Conservation (phyloP, 1,140 invertebrate species). For the Notospermus geniculatus region DNA sequence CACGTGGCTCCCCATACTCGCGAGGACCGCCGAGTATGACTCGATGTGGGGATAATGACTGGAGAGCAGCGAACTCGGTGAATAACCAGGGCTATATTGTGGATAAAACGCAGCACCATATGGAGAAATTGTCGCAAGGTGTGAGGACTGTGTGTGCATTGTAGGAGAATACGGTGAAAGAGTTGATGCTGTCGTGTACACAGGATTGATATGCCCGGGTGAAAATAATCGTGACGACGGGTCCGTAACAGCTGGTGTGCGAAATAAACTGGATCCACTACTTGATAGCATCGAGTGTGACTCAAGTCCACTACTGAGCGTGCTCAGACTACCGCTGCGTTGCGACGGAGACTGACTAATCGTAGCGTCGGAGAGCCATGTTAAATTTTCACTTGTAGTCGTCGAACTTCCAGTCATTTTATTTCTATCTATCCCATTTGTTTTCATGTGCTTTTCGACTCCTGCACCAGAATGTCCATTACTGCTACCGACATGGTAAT, state of each 20-base stretch:
- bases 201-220: constrained; percentile 3
- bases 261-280: constrained; percentile 5
- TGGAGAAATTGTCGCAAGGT: background rate
- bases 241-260: constrained; percentile 2
- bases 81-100: constrained; percentile 3
- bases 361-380: constrained; percentile 10
- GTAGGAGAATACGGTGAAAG: background rate
- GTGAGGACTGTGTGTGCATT: constrained; percentile 10
- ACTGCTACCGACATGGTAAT: background rate
- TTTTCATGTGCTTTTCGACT: constrained; percentile 17
- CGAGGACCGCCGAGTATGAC: constrained; percentile 47
- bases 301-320: background rate
- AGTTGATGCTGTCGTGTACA: constrained; percentile 2
- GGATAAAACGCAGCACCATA: constrained; percentile 8
- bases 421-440: constrained; percentile 18
- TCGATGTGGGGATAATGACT: constrained; percentile 44
- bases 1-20: constrained; percentile 46
- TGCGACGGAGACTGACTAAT: constrained; percentile 8
- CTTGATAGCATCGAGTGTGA: background rate
- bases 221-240: constrained; percentile 6
- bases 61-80: constrained; percentile 12
- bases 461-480: constrained; percentile 1
- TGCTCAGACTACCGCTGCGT: constrained; percentile 5
- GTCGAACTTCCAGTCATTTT: constrained; percentile 15
- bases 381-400: constrained; percentile 16